A percentile compares a stretch with the other conserved stretches of the same genome.
These are phyloP conservation scores for Scaptomyza parva DNA, from an alignment of 2,888 invertebrate genomes.

Conservation along the genomic window DNA sequence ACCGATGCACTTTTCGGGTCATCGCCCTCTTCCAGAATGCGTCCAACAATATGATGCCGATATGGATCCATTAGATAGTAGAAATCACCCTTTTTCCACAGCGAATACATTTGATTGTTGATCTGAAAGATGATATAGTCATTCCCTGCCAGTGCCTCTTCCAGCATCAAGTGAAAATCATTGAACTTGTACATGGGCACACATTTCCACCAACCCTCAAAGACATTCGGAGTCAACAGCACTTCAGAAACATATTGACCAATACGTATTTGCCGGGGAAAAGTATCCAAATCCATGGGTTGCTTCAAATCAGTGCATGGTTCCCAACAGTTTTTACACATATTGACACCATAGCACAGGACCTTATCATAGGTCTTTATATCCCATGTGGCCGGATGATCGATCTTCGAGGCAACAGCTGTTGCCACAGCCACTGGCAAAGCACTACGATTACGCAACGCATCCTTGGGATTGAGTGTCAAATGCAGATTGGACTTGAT, in stretches of 20 bases:
- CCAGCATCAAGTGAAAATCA: slow-evolving; percentile 71
- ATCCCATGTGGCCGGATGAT: slow-evolving; percentile 83
- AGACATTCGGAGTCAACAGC: slow-evolving; percentile 56
- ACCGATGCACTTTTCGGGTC: slow-evolving; percentile 75
- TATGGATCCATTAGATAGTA: slow-evolving; percentile 83
- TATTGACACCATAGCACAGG: slow-evolving; percentile 80
- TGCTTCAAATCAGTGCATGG: slow-evolving; percentile 64
- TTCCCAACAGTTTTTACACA: slow-evolving; percentile 79
- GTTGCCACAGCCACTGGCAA: slow-evolving; percentile 78
- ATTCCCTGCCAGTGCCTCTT: slow-evolving; percentile 57
- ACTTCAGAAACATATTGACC: slow-evolving; percentile 79
- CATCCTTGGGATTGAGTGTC: slow-evolving; percentile 72
- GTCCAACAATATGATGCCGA: slow-evolving; percentile 77
- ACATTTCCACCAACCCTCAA: slow-evolving; percentile 81
- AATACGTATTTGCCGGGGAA: slow-evolving; percentile 77
- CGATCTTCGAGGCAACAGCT: slow-evolving; percentile 81
- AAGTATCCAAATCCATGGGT: slow-evolving; percentile 73
- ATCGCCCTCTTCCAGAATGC: slow-evolving; percentile 61
- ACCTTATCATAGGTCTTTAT: slow-evolving; percentile 76
- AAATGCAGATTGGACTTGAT: slow-evolving; percentile 76
- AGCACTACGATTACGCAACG: slow-evolving; percentile 78
- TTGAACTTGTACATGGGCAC: slow-evolving; percentile 76
- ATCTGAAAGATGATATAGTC: slow-evolving; percentile 81
- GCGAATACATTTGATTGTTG: slow-evolving; percentile 79
- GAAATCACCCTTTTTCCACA: slow-evolving; percentile 81